Evolutionary conservation across 2,888 invertebrate species (phyloP), one percentile per base, ranked within the genome.

Genomic region (Leptarthrus brevirostris): DNA sequence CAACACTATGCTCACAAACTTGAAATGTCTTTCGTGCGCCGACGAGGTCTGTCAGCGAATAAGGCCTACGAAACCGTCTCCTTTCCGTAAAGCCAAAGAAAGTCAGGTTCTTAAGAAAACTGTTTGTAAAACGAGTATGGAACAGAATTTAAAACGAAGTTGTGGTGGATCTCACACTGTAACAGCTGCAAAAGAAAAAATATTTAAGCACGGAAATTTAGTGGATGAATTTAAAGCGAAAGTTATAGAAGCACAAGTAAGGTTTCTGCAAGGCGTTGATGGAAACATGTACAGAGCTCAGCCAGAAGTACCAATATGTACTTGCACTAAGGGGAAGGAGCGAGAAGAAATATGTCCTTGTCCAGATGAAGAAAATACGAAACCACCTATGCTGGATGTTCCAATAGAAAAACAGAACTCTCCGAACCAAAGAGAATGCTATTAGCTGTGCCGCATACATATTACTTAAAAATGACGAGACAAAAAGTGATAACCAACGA

Each of bases 1-100:
- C 0, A 84, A 82, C 5, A 79, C 81, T 10, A 79, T 83, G 1
- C 79, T 80, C 58, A 75, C 77, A 0, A 78, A 79, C 4, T 36
- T 83, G 0, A 75, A 78, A 1, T 84, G 85, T 61, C 24, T 83
- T 2, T 80, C 81, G 0, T 85, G 85, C 44, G 81, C 81, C 61
- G 54, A 76, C 0, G 77, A 74, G 0, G 79, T 84, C 5, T 82
- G 84, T 24, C 75, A 76, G 12, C 69, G 71, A 6, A 47, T 49
- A 2, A 18, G 20, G 40, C 64, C 75, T 18, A 69, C 74, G 0
- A 44, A 77, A 26, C 56, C 74, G n/a, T 78, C 78, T 1, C 2
- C 14, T 5, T 54, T 71, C 22, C 20, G 36, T 18, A 71, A 54
- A 53, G 79, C 80, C 8, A 78, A 80, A 0, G 80, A 79, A 1